phyloP scores from a whole-genome alignment of 2,113 vertebrate species.

The Bubo scandiacus region DNA sequence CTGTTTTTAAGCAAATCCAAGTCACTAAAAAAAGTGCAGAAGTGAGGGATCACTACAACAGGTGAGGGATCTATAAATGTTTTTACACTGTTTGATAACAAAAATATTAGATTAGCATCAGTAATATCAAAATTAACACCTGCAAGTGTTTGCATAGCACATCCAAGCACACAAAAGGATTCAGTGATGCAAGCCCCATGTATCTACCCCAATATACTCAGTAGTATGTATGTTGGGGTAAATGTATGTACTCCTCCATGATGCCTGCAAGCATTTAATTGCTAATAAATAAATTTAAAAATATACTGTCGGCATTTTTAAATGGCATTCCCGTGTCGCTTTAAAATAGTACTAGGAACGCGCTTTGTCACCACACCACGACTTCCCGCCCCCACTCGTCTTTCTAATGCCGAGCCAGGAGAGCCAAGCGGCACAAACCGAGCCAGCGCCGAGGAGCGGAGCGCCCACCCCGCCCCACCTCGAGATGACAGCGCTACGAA shows the following conservation, averaged over 20 bases:
- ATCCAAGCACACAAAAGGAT: neutral
- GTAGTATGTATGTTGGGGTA: accelerated
- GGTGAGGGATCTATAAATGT: neutral
- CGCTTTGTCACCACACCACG: accelerated
- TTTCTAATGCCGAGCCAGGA: accelerated
- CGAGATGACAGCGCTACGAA: too few relatives aligned
- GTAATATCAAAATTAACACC: neutral
- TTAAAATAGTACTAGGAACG: accelerated
- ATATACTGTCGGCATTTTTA: neutral
- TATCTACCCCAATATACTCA: accelerated
- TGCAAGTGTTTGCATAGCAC: neutral
- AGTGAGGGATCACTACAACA: neutral
- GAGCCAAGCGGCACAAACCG: neutral
- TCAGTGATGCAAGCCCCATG: neutral
- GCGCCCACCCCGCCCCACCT: neutral
- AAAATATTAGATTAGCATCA: neutral
- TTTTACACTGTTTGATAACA: neutral
- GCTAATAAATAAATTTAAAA: neutral
- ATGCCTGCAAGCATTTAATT: neutral
- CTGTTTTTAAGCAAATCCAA: neutral
- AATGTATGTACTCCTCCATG: accelerated
- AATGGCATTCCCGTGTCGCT: neutral
- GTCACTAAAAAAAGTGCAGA: neutral
- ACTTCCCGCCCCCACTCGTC: neutral
- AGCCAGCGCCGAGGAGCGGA: accelerated